Percentiles rank a stretch among this genome's conserved stretches.
These are phyloP conservation scores for Pavo muticus DNA, from an alignment of 2,113 vertebrate species.

Conservation along the genomic window DNA sequence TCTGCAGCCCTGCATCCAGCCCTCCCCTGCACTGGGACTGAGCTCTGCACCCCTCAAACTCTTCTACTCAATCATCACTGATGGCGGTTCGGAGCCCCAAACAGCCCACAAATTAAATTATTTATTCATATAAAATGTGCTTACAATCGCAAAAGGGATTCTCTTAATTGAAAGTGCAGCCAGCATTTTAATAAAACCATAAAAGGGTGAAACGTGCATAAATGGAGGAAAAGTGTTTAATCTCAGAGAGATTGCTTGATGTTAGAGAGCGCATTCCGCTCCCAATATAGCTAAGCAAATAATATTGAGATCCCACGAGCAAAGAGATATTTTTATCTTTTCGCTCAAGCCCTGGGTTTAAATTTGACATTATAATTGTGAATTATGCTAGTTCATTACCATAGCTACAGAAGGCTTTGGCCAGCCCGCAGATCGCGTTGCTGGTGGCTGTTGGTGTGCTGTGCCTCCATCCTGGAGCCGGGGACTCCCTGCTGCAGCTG, in stretches of 20 bases:
- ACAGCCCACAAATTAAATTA: not conserved
- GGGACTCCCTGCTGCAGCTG: not conserved
- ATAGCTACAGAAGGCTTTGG: conserved; percentile 48
- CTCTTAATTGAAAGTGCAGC: conserved; percentile 46
- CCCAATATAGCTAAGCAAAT: conserved; percentile 54
- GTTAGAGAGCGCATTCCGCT: conserved; percentile 14
- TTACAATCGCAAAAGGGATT: conserved; percentile 30
- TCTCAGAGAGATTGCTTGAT: conserved; percentile 6
- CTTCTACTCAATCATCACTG: rapidly evolving
- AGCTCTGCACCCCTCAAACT: not conserved
- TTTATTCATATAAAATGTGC: conserved; percentile 32
- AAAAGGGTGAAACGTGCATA: conserved; percentile 46
- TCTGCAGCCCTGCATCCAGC: not conserved
- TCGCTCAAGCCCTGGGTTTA: conserved; percentile 31
- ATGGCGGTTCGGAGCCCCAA: not conserved
- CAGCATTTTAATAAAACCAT: conserved; percentile 49
- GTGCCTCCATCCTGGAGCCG: no score
- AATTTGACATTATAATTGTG: conserved; percentile 51
- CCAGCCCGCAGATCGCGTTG: not conserved
- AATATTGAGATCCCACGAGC: conserved; percentile 36
- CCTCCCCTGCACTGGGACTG: not conserved
- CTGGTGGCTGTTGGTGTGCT: not conserved
- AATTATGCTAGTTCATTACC: conserved; percentile 30
- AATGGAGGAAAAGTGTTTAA: conserved; percentile 50
- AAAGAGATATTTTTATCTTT: conserved; percentile 45